These are phyloP conservation scores for Xiphias gladius DNA, from an alignment of 2,113 vertebrate species.

Conservation along the genomic window DNA sequence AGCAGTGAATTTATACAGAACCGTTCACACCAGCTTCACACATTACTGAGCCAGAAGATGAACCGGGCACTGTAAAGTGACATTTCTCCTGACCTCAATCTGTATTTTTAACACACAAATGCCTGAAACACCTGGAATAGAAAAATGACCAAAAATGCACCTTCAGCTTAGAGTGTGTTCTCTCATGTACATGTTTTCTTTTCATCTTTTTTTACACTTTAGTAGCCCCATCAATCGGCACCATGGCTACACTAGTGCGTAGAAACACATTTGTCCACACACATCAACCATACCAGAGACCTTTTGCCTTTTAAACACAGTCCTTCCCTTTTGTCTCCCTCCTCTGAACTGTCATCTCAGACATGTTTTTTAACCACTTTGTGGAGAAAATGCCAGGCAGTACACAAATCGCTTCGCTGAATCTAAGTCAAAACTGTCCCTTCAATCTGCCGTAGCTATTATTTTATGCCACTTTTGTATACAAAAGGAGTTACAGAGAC, in stretches of 20 bases:
- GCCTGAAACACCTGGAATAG: neutral
- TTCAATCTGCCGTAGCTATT: neutral
- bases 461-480: neutral
- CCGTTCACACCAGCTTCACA: slow-evolving; percentile 28
- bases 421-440: slow-evolving; percentile 12
- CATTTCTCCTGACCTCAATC: neutral
- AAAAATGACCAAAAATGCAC: neutral
- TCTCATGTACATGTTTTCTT: neutral
- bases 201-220: neutral
- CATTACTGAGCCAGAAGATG: neutral
- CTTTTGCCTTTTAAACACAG: slow-evolving; percentile 2
- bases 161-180: neutral
- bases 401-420: neutral
- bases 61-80: slow-evolving; percentile 1
- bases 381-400: slow-evolving; percentile 6
- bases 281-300: slow-evolving; percentile 19
- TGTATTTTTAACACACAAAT: slow-evolving; percentile 6
- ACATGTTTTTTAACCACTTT: slow-evolving; percentile 31
- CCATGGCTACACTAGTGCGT: neutral
- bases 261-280: slow-evolving; percentile 16
- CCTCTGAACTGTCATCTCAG: slow-evolving; percentile 7
- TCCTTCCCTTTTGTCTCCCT: slow-evolving; percentile 11
- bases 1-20: neutral
- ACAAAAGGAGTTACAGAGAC: slow-evolving; percentile 12
- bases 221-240: neutral